Base-by-base conservation (phyloP, 2,888 invertebrate genomes). In the Panzeria rudis region DNA sequence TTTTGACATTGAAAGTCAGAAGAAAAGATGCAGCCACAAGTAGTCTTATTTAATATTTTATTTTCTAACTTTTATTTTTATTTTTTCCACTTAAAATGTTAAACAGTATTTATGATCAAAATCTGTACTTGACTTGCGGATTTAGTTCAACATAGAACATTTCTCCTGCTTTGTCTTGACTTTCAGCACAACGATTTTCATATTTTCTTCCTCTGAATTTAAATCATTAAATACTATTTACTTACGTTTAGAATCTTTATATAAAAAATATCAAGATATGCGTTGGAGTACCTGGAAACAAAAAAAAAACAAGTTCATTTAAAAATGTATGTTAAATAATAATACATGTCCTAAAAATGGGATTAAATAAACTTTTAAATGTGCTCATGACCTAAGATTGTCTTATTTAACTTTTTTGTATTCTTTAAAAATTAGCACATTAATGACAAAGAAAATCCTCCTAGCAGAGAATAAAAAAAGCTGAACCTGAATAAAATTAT, bases 1-100 rank as follows among this genome's bases (percentile, higher is more conserved):
- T 78, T 83, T 73, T 83, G 83, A 83, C 78, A 78, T 83, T 83
- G 83, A 83, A 54, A 52, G 52, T n/a, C 17, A n/a, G n/a, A n/a
- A n/a, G n/a, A n/a, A n/a, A n/a, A n/a, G n/a, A n/a, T n/a, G n/a
- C n/a, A n/a, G n/a, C n/a, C n/a, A n/a, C 32, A 50, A 38, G 15
- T 13, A 38, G 11, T 17, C 17, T 59, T 47, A 59, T 68, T 68
- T 59, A 13, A 47, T 59, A 47, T 54, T 44, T 62, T 56, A 38
- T 72, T 38, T 25, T 1, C 2, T 66, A 35, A 41, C 23, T 56
- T 47, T 54, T 29, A 2, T 59, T 56, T 47, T 25, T 4, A 47
- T 3, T 78, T 52, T 11, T 78, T 44, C 64, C 20, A 35, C 20
- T 17, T n/a, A 76, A 29, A n/a, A 76, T 50, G 13, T 75, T 68